Base-by-base conservation (phyloP, 1,140 invertebrate genomes). In the Chrysopa pallens region DNA sequence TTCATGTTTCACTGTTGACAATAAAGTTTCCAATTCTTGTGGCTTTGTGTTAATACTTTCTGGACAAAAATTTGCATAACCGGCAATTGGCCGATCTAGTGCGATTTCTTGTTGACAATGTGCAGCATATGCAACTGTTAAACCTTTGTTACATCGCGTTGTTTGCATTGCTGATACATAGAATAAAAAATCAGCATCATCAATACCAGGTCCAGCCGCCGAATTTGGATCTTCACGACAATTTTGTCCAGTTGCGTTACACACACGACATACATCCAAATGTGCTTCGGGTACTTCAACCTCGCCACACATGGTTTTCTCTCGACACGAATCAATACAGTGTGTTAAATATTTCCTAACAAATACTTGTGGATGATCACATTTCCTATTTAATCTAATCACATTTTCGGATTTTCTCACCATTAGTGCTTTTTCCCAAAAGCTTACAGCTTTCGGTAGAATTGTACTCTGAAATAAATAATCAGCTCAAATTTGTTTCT, bases 1-100 rank as follows among this genome's bases (percentile, higher is more conserved):
- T 63, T 99, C 95, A 64, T 99, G 95, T 63, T 98, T 98, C 0
- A 98, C 89, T 0, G 93, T 98, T 15, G 92, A 94, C 46, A 97
- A 65, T 2, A 97, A 69, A 11, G 91, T 91, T 51, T 92, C 84
- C 43, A 93, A 63, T 54, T 98, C 92, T 53, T 95, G 85, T 28
- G 78, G 75, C 55, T 91, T 90, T 11, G 86, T 93, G 52, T 85
- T 91, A 37, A 98, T 84, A 52, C 87, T 89, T n/a, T 82, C 74
- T 0, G 94, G 94, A 57, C 95, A 98, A 40, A 98, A 76, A 69
- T 98, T 98, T 1, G 94, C 92, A 67, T 98, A 93, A 0, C 23
- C 42, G 35, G 12, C 29, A 39, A 50, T 43, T 64, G 62, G 88
- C 85, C 89, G 74, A 65, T 97, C 91, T 38, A 93, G 65, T 14